Evolutionary conservation across 1,140 invertebrate species (phyloP).

Genomic region (Halotydeus destructor): DNA sequence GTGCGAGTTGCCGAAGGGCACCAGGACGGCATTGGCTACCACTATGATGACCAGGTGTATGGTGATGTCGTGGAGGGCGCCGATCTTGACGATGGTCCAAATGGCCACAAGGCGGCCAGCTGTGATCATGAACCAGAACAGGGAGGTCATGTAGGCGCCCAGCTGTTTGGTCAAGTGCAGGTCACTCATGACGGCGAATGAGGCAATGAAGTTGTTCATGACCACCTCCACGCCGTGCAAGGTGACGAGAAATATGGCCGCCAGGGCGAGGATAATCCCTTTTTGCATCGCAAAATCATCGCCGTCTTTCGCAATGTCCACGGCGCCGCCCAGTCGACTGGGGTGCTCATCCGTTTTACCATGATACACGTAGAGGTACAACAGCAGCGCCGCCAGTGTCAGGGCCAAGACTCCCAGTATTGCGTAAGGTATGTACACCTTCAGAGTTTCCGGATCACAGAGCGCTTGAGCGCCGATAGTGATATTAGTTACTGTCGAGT

Average conservation of each 20-base stretch:
- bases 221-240: conserved; percentile 28
- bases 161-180: conserved; percentile 22
- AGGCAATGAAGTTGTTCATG: conserved; percentile 27
- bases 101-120: conserved; percentile 24
- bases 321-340: background rate
- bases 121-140: conserved; percentile 31
- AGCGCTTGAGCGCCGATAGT: background rate
- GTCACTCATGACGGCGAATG: conserved; percentile 24
- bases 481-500: background rate
- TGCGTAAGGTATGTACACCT: background rate
- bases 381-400: background rate
- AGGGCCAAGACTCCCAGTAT: background rate
- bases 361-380: background rate
- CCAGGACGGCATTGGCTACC: no score
- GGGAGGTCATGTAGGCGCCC: conserved; percentile 25
- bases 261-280: no score
- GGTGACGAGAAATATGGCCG: no score
- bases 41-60: no score
- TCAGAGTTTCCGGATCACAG: background rate
- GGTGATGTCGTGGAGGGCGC: no score
- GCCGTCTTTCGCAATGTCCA: no score
- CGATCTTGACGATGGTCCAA: conserved; percentile 23
- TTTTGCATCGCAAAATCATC: no score
- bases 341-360: background rate
- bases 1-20: no score